A percentile compares a stretch with the other conserved stretches of the same genome.
phyloP scores from a whole-genome alignment of 1,140 invertebrate species.

The Hesperophylax magnus region DNA sequence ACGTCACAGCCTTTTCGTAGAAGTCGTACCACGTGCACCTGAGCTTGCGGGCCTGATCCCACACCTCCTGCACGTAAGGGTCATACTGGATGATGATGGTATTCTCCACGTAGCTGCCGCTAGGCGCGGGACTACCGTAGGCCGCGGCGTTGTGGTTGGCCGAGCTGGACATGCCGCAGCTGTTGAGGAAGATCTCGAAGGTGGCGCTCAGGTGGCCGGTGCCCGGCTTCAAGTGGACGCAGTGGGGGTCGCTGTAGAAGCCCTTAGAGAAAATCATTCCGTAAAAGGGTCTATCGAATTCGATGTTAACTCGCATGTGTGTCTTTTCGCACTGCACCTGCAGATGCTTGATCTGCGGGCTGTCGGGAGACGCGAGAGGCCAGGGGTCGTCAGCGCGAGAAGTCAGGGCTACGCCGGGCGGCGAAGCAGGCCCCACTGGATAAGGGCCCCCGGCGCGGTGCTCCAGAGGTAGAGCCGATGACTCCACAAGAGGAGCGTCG shows the following conservation, averaged over 20 bases:
- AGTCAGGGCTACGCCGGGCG: slow-evolving; percentile 57
- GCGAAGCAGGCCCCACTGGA: slow-evolving; percentile 65
- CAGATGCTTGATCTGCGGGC: slow-evolving; percentile 91
- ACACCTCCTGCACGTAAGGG: slow-evolving; percentile 93
- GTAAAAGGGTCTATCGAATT: slow-evolving; percentile 95
- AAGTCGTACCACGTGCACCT: slow-evolving; percentile 96
- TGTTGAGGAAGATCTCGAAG: slow-evolving; percentile 93
- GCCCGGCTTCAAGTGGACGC: slow-evolving; percentile 91
- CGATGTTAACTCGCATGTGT: slow-evolving; percentile 94
- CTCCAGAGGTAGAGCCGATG: slow-evolving; percentile 83
- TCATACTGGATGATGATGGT: slow-evolving; percentile 97
- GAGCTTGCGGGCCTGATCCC: slow-evolving; percentile 86
- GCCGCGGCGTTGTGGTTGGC: slow-evolving; percentile 86
- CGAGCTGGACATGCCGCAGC: slow-evolving; percentile 91
- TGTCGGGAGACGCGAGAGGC: slow-evolving; percentile 87
- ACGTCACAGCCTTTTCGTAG: slow-evolving; percentile 95
- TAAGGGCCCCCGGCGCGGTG: slow-evolving; percentile 79
- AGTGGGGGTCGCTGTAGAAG: slow-evolving; percentile 91
- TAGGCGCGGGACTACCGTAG: slow-evolving; percentile 86
- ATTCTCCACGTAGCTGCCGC: slow-evolving; percentile 94
- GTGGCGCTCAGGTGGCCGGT: slow-evolving; percentile 91
- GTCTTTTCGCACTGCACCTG: slow-evolving; percentile 97
- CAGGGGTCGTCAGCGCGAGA: slow-evolving; percentile 80
- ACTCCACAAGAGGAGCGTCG: slow-evolving; percentile 82
- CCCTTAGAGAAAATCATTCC: slow-evolving; percentile 97